These are phyloP conservation scores for Pteruthius melanotis DNA, from an alignment of 2,113 vertebrate species.

Conservation along the genomic window DNA sequence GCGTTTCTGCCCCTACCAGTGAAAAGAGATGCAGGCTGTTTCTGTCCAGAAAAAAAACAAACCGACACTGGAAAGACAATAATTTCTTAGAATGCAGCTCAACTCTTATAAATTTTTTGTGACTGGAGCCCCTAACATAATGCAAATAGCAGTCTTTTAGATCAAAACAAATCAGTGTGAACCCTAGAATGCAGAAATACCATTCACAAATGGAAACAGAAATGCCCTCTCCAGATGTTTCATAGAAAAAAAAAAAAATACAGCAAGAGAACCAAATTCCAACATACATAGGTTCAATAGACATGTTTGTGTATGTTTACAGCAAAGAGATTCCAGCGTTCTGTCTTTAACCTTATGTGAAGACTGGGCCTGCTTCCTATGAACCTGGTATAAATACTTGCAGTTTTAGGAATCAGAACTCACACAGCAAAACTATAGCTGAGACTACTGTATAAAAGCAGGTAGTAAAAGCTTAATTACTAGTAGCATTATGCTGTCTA, in stretches of 20 bases:
- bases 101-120: conserved; percentile 12
- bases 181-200: conserved; percentile 17
- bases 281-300: conserved; percentile 24
- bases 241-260: conserved; percentile 9
- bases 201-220: conserved; percentile 31
- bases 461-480: conserved; percentile 78
- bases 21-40: conserved; percentile 28
- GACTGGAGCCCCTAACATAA: neutral
- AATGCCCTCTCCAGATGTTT: conserved; percentile 41
- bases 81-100: conserved; percentile 23
- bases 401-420: conserved; percentile 45
- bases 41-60: neutral
- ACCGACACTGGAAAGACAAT: neutral
- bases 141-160: conserved; percentile 48
- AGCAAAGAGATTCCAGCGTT: conserved; percentile 3
- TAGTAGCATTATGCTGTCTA: conserved; percentile 75
- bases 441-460: conserved; percentile 69
- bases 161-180: conserved; percentile 58
- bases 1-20: neutral
- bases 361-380: conserved; percentile 14
- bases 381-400: conserved; percentile 15
- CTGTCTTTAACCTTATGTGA: conserved; percentile 10
- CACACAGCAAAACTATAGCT: conserved; percentile 42
- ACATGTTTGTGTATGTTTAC: neutral
- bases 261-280: conserved; percentile 28